phyloP scores from a whole-genome alignment of 2,888 invertebrate genomes.

The Caenorhabditis sinica region DNA sequence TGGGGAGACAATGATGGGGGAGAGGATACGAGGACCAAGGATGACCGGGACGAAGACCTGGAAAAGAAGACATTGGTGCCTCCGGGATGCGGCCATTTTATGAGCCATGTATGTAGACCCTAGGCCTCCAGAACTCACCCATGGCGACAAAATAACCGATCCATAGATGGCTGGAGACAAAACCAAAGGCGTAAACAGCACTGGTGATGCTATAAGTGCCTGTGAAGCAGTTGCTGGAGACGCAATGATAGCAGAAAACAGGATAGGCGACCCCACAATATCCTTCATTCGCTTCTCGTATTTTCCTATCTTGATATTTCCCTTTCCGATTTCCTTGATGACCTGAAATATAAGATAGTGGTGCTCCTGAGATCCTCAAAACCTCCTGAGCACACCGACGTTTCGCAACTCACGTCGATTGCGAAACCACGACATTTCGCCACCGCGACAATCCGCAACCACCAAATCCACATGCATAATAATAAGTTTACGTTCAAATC shows the following conservation, averaged over 20 bases:
- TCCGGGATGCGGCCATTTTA: no score
- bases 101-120: no score
- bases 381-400: no score
- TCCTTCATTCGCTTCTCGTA: slow-evolving; percentile 66
- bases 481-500: no score
- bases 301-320: slow-evolving; percentile 56
- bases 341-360: slow-evolving; percentile 51
- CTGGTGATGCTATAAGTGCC: slow-evolving; percentile 63
- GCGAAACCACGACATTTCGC: no score
- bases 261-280: slow-evolving; percentile 69
- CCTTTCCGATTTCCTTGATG: slow-evolving; percentile 58
- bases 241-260: slow-evolving; percentile 48
- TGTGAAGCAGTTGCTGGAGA: slow-evolving; percentile 59
- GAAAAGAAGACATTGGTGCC: no score
- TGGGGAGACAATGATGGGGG: slow-evolving; percentile 75
- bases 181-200: slow-evolving; percentile 62
- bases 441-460: no score
- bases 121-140: slow-evolving; percentile 51
- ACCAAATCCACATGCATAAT: no score
- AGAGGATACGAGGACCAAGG: slow-evolving; percentile 61
- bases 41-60: slow-evolving; percentile 68
- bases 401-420: no score
- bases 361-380: no score
- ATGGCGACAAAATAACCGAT: slow-evolving; percentile 73
- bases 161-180: slow-evolving; percentile 68